Conservation (phyloP, 1,140 invertebrate species). For the Brachionus asplanchnoidis region DNA sequence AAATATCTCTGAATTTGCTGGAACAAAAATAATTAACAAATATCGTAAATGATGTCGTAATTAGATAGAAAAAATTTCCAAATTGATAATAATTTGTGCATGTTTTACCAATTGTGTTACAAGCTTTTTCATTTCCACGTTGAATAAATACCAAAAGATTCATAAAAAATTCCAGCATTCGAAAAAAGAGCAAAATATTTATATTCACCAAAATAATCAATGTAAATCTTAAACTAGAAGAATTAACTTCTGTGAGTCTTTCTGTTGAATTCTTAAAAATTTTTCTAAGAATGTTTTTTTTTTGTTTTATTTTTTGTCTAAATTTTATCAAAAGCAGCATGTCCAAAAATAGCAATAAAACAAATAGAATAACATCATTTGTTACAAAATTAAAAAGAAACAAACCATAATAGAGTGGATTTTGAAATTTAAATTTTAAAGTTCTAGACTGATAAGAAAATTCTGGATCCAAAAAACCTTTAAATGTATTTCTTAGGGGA, state of each 20-base stretch:
- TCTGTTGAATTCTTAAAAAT: background rate
- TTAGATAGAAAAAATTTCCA: background rate
- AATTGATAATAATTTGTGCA: background rate
- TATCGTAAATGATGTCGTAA: background rate
- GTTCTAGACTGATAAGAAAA: background rate
- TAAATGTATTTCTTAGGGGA: background rate
- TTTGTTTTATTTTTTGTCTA: background rate
- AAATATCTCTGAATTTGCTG: background rate
- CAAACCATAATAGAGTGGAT: background rate
- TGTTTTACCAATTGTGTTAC: background rate
- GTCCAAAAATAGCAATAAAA: background rate
- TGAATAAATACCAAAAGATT: background rate
- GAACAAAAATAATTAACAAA: background rate
- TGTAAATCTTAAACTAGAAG: background rate
- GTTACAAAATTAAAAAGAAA: background rate
- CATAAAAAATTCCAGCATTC: background rate
- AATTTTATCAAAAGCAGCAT: background rate
- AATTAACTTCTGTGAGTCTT: background rate
- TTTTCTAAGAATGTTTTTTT: background rate
- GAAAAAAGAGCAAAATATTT: background rate
- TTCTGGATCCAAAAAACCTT: background rate
- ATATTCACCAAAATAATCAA: background rate
- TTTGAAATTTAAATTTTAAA: background rate
- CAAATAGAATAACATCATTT: background rate
- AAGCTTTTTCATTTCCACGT: background rate